Evolutionary conservation across 1,140 invertebrate species (phyloP), one percentile per base, ranked within the genome.

Genomic region (Gonioctena quinquepunctata): DNA sequence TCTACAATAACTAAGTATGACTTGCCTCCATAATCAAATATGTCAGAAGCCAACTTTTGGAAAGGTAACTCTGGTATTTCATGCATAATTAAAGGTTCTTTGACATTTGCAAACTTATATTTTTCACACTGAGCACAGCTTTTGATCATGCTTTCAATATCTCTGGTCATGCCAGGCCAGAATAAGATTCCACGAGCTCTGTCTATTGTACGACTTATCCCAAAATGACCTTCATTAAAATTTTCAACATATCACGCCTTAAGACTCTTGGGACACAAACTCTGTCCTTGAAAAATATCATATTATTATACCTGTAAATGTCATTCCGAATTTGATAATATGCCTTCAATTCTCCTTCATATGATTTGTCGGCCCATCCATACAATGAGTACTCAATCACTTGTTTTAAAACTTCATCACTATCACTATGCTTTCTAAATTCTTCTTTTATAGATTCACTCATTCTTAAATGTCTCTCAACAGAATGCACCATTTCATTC

Each of bases 81-180:
- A 64, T 77, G 73, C 25, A 57, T 28, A 18, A 76, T 66, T 66
- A 85, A 62, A 8, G 83, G 79, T 73, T 85, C 79, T 73, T 81
- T 82, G 7, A 33, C n/a, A 65, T 80, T 79, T 16, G 64, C 70
- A 11, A 67, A 73, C 57, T 60, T 60, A 71, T 73, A 78, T 69
- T 75, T 78, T 21, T 70, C 1, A 72, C 84, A 86, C 21, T 60
- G 75, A 33, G 68, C 49, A 77, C 83, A 85, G 57, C 76, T 80
- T 49, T 49, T 49, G n/a, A 85, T 69, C n/a, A 76, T 61, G 18
- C 82, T 69, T 77, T 82, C 78, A 19, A 86, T 82, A 52, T 86
- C 76, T 56, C 72, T 75, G 26, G 69, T 73, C 66, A 86, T 83
- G n/a, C 74, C 74, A 18, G 83, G 84, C 83, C 84, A 86, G 54